These are phyloP conservation scores for Harpegnathos saltator DNA, from an alignment of 1,140 invertebrate species.

Conservation along the genomic window DNA sequence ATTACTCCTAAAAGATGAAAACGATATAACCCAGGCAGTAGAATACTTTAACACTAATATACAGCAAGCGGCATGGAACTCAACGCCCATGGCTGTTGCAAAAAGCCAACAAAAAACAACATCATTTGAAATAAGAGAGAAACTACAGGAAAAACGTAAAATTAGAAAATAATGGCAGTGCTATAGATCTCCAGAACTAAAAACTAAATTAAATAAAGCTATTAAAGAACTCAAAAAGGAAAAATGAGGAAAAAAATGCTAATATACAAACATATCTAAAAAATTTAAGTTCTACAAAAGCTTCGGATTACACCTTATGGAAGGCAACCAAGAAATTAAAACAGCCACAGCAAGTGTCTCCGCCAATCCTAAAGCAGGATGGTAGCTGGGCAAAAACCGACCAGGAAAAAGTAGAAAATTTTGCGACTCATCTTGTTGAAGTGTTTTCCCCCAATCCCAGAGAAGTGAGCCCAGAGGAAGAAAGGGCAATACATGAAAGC, in stretches of 20 bases:
- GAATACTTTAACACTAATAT: not conserved
- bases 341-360: not conserved
- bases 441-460: not conserved
- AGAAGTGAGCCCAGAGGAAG: not conserved
- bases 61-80: not conserved
- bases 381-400: not conserved
- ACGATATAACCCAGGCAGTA: not conserved
- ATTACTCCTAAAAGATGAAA: not conserved
- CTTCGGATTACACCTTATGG: constrained; percentile 67
- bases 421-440: not conserved
- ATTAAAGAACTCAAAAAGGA: constrained; percentile 15
- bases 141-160: not conserved
- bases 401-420: not conserved
- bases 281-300: not conserved
- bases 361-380: not conserved
- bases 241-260: not conserved
- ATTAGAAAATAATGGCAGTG: not conserved
- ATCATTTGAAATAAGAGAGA: not conserved
- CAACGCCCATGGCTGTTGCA: not conserved
- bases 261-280: not conserved
- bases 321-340: constrained; percentile 55
- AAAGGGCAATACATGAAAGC: not conserved
- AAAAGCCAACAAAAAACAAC: not conserved
- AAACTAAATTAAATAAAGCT: constrained; percentile 20
- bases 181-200: constrained; percentile 8